Base-by-base conservation (phyloP, 2,797 vertebrate genomes). In the Phoeniculus purpureus region DNA sequence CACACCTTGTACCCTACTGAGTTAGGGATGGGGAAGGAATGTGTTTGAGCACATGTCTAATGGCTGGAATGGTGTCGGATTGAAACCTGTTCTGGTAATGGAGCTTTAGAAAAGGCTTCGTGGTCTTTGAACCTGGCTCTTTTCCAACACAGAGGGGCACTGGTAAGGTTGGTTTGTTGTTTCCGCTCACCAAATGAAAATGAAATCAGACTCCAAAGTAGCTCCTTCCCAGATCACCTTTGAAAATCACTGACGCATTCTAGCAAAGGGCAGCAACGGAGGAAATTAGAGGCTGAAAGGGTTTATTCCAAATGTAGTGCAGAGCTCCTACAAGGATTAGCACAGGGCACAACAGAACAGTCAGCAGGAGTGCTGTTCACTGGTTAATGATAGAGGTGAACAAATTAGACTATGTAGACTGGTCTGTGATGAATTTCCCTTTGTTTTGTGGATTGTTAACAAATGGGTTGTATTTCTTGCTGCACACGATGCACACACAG, bases 41-140 rank as follows among this genome's bases (percentile, higher is more conserved):
- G 71, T 82, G 68, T 93, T 87, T 87, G 61, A 92, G 65, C 60
- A 87, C 76, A 60, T 75, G 87, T 89, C 54, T 95, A 82, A 90
- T 68, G 65, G 32, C 17, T 85, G 45, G 61, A 90, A 83, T 67
- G n/a, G 60, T 73, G 71, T 67, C 72, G 78, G 59, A 87, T 58
- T 92, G 86, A 93, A 94, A 92, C 25, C 37, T 89, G 3, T 90
- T 81, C 71, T 84, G 59, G 48, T 91, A 94, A 95, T 64, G 51
- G 60, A 81, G 59, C 47, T 86, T 92, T 85, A 45, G 77, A 81
- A 94, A 89, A 92, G 25, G 6, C 37, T 70, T 31, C 10, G 5
- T 87, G 31, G 55, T 77, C 54, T 83, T 43, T 76, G 80, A 93
- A 75, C 82, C 26, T 51, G 59, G 37, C 62, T 58, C 54, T 70